A percentile compares a stretch with the other conserved stretches of the same genome.
Conservation (phyloP, 1,140 invertebrate genomes). For the Drosophila malerkotliana region DNA sequence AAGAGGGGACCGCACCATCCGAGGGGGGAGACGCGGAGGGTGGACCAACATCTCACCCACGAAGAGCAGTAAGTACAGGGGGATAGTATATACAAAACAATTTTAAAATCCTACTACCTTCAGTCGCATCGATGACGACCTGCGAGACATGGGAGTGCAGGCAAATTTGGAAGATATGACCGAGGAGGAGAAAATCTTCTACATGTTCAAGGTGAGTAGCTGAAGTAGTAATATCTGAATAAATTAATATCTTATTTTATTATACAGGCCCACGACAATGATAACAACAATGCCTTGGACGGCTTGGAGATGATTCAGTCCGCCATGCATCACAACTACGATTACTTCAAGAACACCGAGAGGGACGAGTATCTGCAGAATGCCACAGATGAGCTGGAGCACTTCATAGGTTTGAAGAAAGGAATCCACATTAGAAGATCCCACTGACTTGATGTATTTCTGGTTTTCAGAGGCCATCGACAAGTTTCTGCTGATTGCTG, state of each 20-base stretch:
- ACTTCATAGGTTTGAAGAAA: slow-evolving; percentile 71
- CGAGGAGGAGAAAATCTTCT: slow-evolving; percentile 88
- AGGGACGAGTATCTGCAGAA: slow-evolving; percentile 67
- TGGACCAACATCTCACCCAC: slow-evolving; percentile 88
- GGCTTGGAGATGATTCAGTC: slow-evolving; percentile 90
- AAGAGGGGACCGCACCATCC: slow-evolving; percentile 89
- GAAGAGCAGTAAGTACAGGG: slow-evolving; percentile 86
- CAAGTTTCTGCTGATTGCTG: slow-evolving; percentile 90
- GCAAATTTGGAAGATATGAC: slow-evolving; percentile 85
- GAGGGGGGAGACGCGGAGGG: slow-evolving; percentile 85
- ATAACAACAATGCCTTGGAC: slow-evolving; percentile 91
- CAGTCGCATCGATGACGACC: slow-evolving; percentile 78
- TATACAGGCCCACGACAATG: slow-evolving; percentile 85
- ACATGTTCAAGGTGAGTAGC: slow-evolving; percentile 85
- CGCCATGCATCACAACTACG: slow-evolving; percentile 85
- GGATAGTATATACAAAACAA: background rate
- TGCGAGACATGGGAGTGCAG: slow-evolving; percentile 70
- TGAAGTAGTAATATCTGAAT: background rate
- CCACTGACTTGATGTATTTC: background rate
- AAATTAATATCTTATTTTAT: too few relatives aligned
- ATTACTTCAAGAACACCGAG: slow-evolving; percentile 70
- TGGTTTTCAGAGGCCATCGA: slow-evolving; percentile 89
- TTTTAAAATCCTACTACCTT: background rate
- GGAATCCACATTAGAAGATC: too few relatives aligned
- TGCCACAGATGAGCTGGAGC: slow-evolving; percentile 74